A percentile compares a stretch with the other conserved stretches of the same genome.
phyloP scores from a whole-genome alignment of 2,888 invertebrate genomes.

The Stegophylla sp. region DNA sequence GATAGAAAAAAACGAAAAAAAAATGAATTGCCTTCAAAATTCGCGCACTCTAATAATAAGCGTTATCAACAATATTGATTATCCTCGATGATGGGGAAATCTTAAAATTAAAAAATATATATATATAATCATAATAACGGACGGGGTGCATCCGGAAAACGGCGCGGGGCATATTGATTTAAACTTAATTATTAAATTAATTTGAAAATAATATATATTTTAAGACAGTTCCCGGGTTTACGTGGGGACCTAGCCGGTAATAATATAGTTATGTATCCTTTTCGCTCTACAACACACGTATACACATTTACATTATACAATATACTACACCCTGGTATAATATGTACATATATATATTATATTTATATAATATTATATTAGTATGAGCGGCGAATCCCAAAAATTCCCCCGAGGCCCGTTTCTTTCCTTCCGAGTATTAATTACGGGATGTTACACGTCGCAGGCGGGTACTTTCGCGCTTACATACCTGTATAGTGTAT shows the following conservation, averaged over 20 bases:
- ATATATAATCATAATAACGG: neutral
- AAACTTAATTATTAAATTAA: constrained; percentile 36
- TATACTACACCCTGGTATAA: too few species aligned
- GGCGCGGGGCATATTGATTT: constrained; percentile 13
- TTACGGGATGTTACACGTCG: constrained; percentile 14
- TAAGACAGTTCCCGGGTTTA: neutral
- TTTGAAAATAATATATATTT: constrained; percentile 9
- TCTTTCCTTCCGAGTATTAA: constrained; percentile 39
- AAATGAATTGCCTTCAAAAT: neutral
- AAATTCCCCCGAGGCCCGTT: constrained; percentile 29
- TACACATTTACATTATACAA: too few species aligned
- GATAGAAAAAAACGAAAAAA: too few species aligned
- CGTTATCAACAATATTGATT: neutral
- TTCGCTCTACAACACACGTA: neutral
- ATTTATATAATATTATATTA: too few species aligned
- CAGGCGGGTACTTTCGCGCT: neutral
- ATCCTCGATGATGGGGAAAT: neutral
- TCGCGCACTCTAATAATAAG: neutral
- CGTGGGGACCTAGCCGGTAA: neutral
- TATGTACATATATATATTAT: too few species aligned
- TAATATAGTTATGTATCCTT: constrained; percentile 38
- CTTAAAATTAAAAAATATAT: neutral
- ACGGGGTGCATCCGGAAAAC: neutral
- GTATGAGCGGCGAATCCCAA: neutral
- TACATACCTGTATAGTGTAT: too few species aligned